These are phyloP conservation scores for Sipha maydis DNA, from an alignment of 2,888 invertebrate species.

Conservation along the genomic window DNA sequence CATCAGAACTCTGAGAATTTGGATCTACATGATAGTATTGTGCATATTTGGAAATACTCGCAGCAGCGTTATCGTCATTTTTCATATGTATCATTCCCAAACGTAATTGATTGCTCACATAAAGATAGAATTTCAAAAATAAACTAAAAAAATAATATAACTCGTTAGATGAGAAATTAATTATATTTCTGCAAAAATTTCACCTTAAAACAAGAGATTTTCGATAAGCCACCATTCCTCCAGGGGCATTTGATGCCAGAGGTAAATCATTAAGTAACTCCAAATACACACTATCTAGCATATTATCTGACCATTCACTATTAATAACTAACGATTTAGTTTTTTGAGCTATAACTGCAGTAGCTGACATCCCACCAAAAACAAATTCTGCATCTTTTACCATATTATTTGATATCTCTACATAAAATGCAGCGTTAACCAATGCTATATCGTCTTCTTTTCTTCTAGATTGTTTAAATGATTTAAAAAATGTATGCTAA, in stretches of 20 bases:
- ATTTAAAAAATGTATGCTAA: constrained; percentile 78
- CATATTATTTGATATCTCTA: constrained; percentile 73
- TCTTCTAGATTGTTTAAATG: constrained; percentile 90
- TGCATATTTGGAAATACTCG: constrained; percentile 74
- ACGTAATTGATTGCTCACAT: constrained; percentile 65
- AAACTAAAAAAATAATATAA: constrained; percentile 69
- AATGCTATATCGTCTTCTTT: constrained; percentile 96
- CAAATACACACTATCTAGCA: constrained; percentile 74
- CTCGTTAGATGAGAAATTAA: not conserved
- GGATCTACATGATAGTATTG: constrained; percentile 76
- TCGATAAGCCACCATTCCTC: constrained; percentile 84
- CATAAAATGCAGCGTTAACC: constrained; percentile 86
- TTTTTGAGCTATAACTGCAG: constrained; percentile 78
- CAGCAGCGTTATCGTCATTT: constrained; percentile 73
- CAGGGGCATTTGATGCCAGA: constrained; percentile 81
- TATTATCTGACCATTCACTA: constrained; percentile 74
- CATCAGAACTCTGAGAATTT: constrained; percentile 72
- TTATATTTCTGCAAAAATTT: not conserved
- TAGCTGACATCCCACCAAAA: constrained; percentile 94
- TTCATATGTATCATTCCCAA: constrained; percentile 65
- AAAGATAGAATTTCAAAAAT: constrained; percentile 71
- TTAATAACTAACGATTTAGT: constrained; percentile 72
- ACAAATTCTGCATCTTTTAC: constrained; percentile 75
- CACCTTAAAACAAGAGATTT: constrained; percentile 74
- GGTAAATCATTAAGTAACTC: constrained; percentile 80